Base-by-base conservation (phyloP, 2,113 vertebrate species). In the Scopus umbretta region DNA sequence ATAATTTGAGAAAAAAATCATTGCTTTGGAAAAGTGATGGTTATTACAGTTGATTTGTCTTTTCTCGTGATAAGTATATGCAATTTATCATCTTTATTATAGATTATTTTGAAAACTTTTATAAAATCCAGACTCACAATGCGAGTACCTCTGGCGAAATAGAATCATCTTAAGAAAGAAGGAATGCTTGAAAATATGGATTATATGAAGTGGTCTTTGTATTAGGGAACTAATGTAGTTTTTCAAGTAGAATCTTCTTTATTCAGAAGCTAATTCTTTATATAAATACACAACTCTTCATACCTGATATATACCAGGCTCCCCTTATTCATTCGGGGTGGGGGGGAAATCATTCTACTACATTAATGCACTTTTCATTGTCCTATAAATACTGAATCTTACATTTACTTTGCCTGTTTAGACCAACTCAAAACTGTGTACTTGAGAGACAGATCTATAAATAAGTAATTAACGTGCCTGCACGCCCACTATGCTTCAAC, bases 1-100 rank as follows among this genome's bases (percentile, higher is more conserved):
- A 66, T 91, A 92, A 89, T 94, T 91, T 91, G 38, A 79, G 38
- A 36, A 86, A 93, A 95, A 95, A 80, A 49, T 19, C 43, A 38
- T 45, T 36, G 29, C 68, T 81, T 85, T 75, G 76, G 73, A 68
- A 80, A 95, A 85, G 22, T 62, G 62, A 68, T 87, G 61, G 65
- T 40, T 96, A 75, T 87, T 92, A 68, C 34, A 61, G 50, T n/a
- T 53, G 63, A 88, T 66, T 72, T 71, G 52, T 65, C 55, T 89
- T 68, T 68, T 82, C 65, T 86, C 55, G n/a, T 30, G 25, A 25
- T 36, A 81, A 86, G 47, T 89, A 56, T 79, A 56, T 27, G 34
- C 2, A 0, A 94, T 84, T 72, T 92, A n/a, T 89, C 76, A 75
- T 89, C 50, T 86, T 78, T 76, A 68, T 42, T 74, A 36, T 4